Evolutionary conservation across 1,140 invertebrate species (phyloP), one percentile per base, ranked within the genome.

Genomic region (Drosophila baimaii): DNA sequence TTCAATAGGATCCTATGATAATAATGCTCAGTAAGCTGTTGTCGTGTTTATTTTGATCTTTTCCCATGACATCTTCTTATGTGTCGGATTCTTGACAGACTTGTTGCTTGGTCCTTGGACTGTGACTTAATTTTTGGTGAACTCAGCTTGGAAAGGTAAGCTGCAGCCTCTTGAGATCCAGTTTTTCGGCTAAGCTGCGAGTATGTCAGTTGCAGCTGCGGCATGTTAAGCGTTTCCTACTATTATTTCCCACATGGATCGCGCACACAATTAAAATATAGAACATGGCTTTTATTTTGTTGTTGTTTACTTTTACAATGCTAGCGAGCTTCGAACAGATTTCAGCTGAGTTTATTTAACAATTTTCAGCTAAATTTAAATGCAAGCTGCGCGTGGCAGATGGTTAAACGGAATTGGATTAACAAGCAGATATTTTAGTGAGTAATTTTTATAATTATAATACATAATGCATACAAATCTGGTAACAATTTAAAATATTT

Each of bases 31-130:
- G 6, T 19, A 4, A 13, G 7, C 12, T 49, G 5, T 52, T 12
- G 17, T n/a, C n/a, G n/a, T 73, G 37, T 73, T 73, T 71, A 46
- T 25, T 61, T 46, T 73, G 66, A 73, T 73, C 70, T 73, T 29
- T 73, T 58, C 12, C 49, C 10, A 27, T 73, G 70, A 72, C 70
- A 59, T 72, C 68, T 39, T 66, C 65, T 43, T 17, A 29, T 13
- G 47, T 25, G 44, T 46, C 3, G 6, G 8, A 37, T 54, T 52
- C 21, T 25, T 13, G 23, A 39, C 35, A 49, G 33, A 17, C 27
- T 69, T 57, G 23, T 31, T 33, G 25, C 17, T 37, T 71, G n/a
- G 66, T 75, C 59, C 59, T 75, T 75, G 43, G 56, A 19, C 21
- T 49, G 17, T 27, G 23, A 23, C 55, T 63, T 56, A 25, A n/a